Conservation (phyloP, 2,888 invertebrate genomes). For the Gymnosoma rotundatum region DNA sequence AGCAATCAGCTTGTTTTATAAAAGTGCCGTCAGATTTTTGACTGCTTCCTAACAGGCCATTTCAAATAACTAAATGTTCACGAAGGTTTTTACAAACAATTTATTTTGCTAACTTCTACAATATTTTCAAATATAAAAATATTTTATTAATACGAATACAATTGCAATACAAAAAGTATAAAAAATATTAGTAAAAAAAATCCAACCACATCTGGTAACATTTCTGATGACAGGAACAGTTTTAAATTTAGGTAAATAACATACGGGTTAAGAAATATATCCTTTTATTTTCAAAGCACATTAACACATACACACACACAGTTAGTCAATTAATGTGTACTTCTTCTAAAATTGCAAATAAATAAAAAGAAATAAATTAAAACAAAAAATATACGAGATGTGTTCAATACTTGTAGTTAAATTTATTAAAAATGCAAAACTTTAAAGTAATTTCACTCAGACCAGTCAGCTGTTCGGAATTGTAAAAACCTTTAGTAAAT, state of each 20-base stretch:
- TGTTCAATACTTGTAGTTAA: too few relatives aligned
- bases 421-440: too few relatives aligned
- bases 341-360: slow-evolving; percentile 41
- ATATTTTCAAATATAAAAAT: not conserved
- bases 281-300: slow-evolving; percentile 34
- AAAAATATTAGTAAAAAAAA: not conserved
- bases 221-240: slow-evolving; percentile 52
- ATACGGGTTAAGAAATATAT: slow-evolving; percentile 47
- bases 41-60: too few relatives aligned
- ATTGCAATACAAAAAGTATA: not conserved
- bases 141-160: slow-evolving; percentile 10
- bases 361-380: slow-evolving; percentile 49
- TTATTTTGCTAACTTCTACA: not conserved
- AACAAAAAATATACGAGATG: slow-evolving; percentile 22
- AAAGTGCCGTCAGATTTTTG: too few relatives aligned
- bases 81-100: too few relatives aligned
- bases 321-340: not conserved
- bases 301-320: slow-evolving; percentile 9
- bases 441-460: too few relatives aligned
- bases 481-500: too few relatives aligned
- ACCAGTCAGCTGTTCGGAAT: too few relatives aligned
- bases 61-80: too few relatives aligned
- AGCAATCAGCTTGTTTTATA: too few relatives aligned
- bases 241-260: slow-evolving; percentile 60
- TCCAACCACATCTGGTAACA: slow-evolving; percentile 44